Evolutionary conservation across 2,797 vertebrate species (phyloP).

Genomic region (Helarctos malayanus): DNA sequence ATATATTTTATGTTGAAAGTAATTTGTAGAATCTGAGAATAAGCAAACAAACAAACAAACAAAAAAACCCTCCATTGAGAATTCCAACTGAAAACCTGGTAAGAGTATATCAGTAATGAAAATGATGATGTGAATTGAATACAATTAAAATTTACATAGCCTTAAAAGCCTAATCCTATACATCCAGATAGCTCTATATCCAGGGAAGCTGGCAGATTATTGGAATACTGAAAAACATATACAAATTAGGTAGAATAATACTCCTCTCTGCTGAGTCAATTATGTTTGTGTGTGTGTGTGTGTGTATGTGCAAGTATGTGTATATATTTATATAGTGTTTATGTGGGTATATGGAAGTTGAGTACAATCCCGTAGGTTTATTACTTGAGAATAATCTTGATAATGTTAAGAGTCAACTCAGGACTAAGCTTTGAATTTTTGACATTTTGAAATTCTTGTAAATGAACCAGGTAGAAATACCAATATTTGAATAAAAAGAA

Average conservation of each 20-base stretch:
- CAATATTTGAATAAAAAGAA: not conserved
- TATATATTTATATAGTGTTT: no score
- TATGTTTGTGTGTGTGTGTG: not conserved
- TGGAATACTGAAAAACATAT: not conserved
- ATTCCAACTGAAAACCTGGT: not conserved
- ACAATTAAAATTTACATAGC: not conserved
- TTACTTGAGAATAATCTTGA: not conserved
- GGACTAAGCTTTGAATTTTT: not conserved
- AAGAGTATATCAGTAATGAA: not conserved
- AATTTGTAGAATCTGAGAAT: not conserved
- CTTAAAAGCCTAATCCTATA: not conserved
- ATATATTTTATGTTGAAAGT: not conserved
- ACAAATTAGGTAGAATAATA: not conserved
- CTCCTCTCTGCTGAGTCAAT: not conserved
- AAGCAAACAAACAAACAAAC: not conserved
- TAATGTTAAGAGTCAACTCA: not conserved
- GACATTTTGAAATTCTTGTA: not conserved
- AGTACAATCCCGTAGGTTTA: not conserved
- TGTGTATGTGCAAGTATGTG: not conserved
- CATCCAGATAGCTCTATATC: not conserved
- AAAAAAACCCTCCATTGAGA: not conserved
- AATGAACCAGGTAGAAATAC: not conserved
- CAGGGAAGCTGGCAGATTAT: not conserved
- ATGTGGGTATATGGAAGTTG: not conserved
- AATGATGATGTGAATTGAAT: not conserved